Percentiles rank a stretch among this genome's conserved stretches.
These are phyloP conservation scores for Urophycis tenuis DNA, from an alignment of 2,797 vertebrate genomes.

Conservation along the genomic window DNA sequence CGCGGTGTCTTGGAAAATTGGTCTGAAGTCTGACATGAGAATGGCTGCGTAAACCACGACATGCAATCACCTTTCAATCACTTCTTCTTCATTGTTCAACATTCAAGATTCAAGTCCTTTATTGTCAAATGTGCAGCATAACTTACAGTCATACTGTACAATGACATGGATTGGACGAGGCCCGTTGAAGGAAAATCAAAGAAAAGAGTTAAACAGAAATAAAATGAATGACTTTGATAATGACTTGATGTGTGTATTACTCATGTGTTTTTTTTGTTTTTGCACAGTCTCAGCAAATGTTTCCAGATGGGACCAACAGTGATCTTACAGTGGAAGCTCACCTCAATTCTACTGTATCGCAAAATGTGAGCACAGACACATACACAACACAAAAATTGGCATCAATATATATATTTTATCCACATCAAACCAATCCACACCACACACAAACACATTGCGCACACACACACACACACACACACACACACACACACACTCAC, in stretches of 20 bases:
- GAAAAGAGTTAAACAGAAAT: too few species aligned
- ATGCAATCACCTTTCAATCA: background rate
- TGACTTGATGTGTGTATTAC: background rate
- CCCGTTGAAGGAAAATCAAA: too few species aligned
- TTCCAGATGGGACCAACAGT: constrained; percentile 63
- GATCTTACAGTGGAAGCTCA: constrained; percentile 57
- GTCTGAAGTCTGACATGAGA: background rate
- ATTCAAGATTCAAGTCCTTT: too few species aligned
- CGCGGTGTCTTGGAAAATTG: background rate
- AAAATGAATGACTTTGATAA: background rate
- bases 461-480: background rate
- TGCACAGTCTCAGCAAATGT: constrained; percentile 66
- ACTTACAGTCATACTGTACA: too few species aligned
- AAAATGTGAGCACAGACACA: constrained; percentile 46
- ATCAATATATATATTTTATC: background rate
- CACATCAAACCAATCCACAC: too few species aligned
- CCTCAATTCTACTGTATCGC: constrained; percentile 25
- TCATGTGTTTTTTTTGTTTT: constrained; percentile 6
- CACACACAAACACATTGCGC: background rate
- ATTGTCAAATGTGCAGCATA: too few species aligned
- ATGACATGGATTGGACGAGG: too few species aligned
- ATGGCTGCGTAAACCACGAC: background rate
- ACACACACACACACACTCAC: background rate
- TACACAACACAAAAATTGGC: background rate
- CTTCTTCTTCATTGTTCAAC: background rate